Base-by-base conservation (phyloP, 37 sponge, comb jelly and placozoan genomes). In the Sycon ciliatum region DNA sequence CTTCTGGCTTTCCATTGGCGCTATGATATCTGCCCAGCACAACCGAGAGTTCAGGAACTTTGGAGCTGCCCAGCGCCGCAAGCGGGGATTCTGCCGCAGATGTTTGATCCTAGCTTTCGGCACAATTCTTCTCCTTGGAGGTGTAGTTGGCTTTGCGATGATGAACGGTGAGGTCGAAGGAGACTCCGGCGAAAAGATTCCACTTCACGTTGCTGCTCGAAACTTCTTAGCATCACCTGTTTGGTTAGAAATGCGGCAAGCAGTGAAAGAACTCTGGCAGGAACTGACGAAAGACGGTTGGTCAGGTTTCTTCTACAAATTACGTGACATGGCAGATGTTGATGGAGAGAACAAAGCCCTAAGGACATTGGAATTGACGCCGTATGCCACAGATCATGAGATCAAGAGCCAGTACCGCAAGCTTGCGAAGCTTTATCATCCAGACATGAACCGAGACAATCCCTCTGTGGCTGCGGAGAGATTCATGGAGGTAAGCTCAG, bases 351-450 rank as follows among this genome's bases (percentile, higher is more conserved):
- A 73, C 7, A 64, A 80, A n/a, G 76, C 87, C 1, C 33, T 68
- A 26, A 32, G 1, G 11, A 62, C 72, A 1, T 65, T 87, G 6
- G 83, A 69, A 30, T 68, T 87, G 39, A 20, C 66, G 28, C 11
- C 56, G 33, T 65, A 55, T 4, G 72, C 79, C 11, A 71, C 83
- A 3, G 28, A 66, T n/a, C 54, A 71, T 23, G 81, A 85, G 36
- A 56, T 90, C 26, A 79, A 69, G 40, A 55, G 32, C 6, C 24
- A 73, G 35, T 90, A 85, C 62, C 56, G 75, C 5, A 56, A 68
- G 38, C 36, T 82, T 23, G 80, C 78, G 13, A 69, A 56, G 55
- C 36, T 76, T 37, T 90, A 81, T 86, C 86, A 90, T 69, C 91
- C 91, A 9, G 91, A 90, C 62, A n/a, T n/a, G n/a, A n/a, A n/a